A percentile compares a stretch with the other conserved stretches of the same genome.
Evolutionary conservation across 2,888 invertebrate genomes (phyloP).

Genomic region (Aphodius granarius): DNA sequence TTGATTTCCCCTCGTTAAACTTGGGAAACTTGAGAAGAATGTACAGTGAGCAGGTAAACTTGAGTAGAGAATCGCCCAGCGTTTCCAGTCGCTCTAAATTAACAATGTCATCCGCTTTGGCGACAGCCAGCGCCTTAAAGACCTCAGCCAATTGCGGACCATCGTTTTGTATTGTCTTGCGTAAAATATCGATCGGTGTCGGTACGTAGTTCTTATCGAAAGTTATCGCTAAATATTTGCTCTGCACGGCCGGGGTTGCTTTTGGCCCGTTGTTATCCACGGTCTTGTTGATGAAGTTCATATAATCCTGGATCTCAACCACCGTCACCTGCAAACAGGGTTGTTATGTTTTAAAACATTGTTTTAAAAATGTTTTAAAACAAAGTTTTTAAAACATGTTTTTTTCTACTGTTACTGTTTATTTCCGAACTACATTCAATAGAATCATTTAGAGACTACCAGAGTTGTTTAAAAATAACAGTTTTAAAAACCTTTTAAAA

Average conservation of each 20-base stretch:
- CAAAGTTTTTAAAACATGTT: no score
- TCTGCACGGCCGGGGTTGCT: constrained; percentile 29
- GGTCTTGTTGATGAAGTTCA: constrained; percentile 59
- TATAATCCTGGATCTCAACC: constrained; percentile 72
- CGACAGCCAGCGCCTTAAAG: constrained; percentile 69
- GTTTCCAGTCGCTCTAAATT: constrained; percentile 84
- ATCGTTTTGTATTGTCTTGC: constrained; percentile 14
- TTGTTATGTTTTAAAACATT: no score
- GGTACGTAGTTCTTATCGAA: constrained; percentile 40
- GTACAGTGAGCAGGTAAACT: constrained; percentile 74
- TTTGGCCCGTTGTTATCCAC: constrained; percentile 27
- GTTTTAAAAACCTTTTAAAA: no score
- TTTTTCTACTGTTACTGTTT: no score
- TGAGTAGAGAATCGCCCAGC: constrained; percentile 87
- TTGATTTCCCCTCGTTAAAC: constrained; percentile 78
- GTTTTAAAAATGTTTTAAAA: no score
- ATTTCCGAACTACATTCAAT: no score
- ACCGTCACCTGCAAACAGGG: constrained; percentile 62
- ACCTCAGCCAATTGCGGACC: constrained; percentile 58
- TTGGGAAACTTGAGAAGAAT: constrained; percentile 69
- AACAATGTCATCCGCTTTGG: constrained; percentile 73
- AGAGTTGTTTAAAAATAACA: no score
- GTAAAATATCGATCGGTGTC: constrained; percentile 32
- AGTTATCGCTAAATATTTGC: constrained; percentile 38
- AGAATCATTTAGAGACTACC: no score